Evolutionary conservation across 2,113 vertebrate genomes (phyloP).

Genomic region (Astur gentilis): DNA sequence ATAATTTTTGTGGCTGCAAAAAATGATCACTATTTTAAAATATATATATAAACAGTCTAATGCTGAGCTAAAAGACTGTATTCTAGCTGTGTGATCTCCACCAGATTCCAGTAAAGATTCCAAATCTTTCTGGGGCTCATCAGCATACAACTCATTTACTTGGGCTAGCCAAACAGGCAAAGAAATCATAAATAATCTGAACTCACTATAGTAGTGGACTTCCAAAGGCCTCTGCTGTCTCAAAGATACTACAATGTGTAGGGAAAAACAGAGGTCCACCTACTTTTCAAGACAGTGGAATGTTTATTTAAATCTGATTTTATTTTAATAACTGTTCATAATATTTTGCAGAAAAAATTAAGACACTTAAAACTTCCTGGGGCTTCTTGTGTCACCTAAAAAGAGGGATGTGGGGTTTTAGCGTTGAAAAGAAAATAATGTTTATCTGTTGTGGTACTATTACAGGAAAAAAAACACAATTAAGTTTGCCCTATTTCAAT

Average conservation of each 20-base stretch:
- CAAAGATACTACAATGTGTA: background rate
- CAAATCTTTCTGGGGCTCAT: background rate
- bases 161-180: background rate
- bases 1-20: background rate
- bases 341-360: background rate
- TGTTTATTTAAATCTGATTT: background rate
- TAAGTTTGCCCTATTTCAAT: background rate
- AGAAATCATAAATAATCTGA: background rate
- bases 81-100: background rate
- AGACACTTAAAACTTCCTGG: background rate
- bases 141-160: background rate
- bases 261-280: background rate
- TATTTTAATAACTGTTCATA: background rate
- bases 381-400: background rate
- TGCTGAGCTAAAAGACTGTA: background rate
- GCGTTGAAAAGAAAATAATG: background rate
- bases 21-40: background rate
- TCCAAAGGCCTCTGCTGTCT: background rate
- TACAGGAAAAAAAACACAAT: background rate
- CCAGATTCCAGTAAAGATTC: background rate
- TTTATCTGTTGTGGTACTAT: background rate
- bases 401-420: background rate
- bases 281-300: background rate
- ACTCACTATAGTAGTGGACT: background rate
- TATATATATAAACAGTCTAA: background rate